Base-by-base conservation (phyloP, 2,797 vertebrate genomes). In the Brachyrhaphis roseni region DNA sequence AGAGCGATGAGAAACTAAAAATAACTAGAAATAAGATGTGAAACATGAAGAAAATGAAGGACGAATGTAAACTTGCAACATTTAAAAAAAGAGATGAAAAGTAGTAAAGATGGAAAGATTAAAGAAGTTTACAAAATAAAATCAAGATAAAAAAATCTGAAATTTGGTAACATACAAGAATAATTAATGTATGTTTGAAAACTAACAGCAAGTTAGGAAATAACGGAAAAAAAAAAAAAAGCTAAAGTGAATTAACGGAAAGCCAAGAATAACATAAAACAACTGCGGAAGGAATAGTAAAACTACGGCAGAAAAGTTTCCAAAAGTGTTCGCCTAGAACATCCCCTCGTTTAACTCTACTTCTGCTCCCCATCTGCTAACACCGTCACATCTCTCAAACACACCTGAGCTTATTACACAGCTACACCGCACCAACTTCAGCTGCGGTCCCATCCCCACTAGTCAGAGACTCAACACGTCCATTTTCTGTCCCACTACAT, bases 401-500 rank as follows among this genome's bases (percentile, higher is more conserved):
- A 39, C 39, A 59, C 34, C 72, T 26, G 20, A 83, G 34, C 70
- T 53, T 76, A 64, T 62, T 47, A 57, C 31, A 59, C 36, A 28
- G 1, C 36, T 68, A 51, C 34, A 55, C 57, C 72, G 43, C 39
- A 75, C 66, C 36, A 59, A 41, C n/a, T 82, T 76, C 76, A 53
- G 82, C 59, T 31, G 53, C 16, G 57, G 28, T 20, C 23, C 77
- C 11, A 75, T 80, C 77, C 0, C 81, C 79, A 83, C 34, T 89
- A 91, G 75, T 93, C 90, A 91, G 84, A 92, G 84, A 86, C 87
- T 89, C 85, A 68, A 90, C 87, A 57, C 87, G 93, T 90, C 90
- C 92, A 94, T 94, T 94, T 94, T 94, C 93, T 93, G 89, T 89
- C 86, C 82, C 89, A 79, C 84, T 59, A 85, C 83, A 89, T 78